Evolutionary conservation across 2,888 invertebrate species (phyloP), one percentile per base, ranked within the genome.

Genomic region (Zhuqinia jingwanae): DNA sequence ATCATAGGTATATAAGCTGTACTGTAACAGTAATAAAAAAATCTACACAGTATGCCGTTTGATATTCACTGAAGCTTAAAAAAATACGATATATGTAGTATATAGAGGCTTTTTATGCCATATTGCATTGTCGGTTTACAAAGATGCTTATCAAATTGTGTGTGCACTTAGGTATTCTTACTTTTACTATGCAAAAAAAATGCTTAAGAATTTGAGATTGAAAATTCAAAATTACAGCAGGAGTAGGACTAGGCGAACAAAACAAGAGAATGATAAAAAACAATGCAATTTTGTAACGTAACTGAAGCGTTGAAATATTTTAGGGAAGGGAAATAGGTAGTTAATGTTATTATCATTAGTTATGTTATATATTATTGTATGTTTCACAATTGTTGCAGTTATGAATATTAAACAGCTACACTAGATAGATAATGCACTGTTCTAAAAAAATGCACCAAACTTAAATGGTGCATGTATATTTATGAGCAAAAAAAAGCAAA

Each of bases 21-120:
- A n/a, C n/a, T n/a, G 68, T 22, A 42, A 65, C 42, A 36, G 65
- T 42, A 68, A 50, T 22, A 20, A 45, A 68, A 68, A 22, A 42
- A 22, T 42, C 5, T 68, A 68, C 68, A 45, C 68, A 68, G 42
- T 15, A 45, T 68, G 42, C 68, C 68, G 68, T 68, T 68, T 68
- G 17, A 68, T 68, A 42, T 42, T 68, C 68, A 68, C 68, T 68
- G 42, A 68, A 68, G 68, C 68, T 45, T 68, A 68, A 68, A 68
- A 65, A 6, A 68, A 45, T n/a, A n/a, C n/a, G n/a, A n/a, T n/a
- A n/a, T n/a, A n/a, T n/a, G n/a, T n/a, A n/a, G n/a, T n/a, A n/a
- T 20, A 68, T 68, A 68, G 42, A 68, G 68, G 68, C 45, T 20
- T 58, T 42, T 36, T 68, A 20, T 22, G 36, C 65, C 22, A 65